A percentile compares a stretch with the other conserved stretches of the same genome.
These are phyloP conservation scores for Cliona cf. orientalis DNA, from an alignment of 37 sponge, comb jelly and placozoan species.

Conservation along the genomic window DNA sequence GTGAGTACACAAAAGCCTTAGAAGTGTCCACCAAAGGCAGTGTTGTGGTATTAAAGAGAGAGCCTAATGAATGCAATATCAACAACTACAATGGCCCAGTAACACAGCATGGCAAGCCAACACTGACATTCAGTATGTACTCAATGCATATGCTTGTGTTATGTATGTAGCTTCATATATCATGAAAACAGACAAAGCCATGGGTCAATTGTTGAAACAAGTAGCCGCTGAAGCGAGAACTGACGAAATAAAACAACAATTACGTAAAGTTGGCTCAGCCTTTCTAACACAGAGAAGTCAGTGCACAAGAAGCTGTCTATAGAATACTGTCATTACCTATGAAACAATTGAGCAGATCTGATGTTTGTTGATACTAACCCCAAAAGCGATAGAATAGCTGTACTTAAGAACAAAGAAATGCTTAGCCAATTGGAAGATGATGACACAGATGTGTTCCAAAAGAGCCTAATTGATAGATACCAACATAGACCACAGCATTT, in stretches of 20 bases:
- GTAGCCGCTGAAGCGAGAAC: too few relatives aligned
- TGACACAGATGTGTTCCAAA: conserved; percentile 20
- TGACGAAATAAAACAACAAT: conserved; percentile 10
- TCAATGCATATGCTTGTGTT: conserved; percentile 20
- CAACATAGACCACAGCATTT: conserved; percentile 38
- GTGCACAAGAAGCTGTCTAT: conserved; percentile 29
- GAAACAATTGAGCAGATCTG: conserved; percentile 13
- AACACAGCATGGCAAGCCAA: conserved; percentile 41
- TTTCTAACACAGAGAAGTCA: conserved; percentile 15
- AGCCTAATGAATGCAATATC: conserved; percentile 13
- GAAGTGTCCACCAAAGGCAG: not conserved
- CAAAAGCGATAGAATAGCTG: not conserved
- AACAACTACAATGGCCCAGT: conserved; percentile 29
- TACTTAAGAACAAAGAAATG: conserved; percentile 1
- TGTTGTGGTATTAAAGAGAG: not conserved
- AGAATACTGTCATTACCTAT: conserved; percentile 26
- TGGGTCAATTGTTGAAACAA: too few relatives aligned
- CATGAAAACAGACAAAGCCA: conserved; percentile 24
- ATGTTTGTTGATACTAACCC: conserved; percentile 13
- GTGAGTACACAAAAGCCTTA: not conserved
- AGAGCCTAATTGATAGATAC: conserved; percentile 35
- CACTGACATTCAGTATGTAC: conserved; percentile 46
- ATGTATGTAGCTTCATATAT: conserved; percentile 29
- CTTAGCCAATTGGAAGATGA: conserved; percentile 13
- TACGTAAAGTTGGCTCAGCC: not conserved